These are phyloP conservation scores for Cartodere bifasciata DNA, from an alignment of 2,888 invertebrate genomes.

Conservation along the genomic window DNA sequence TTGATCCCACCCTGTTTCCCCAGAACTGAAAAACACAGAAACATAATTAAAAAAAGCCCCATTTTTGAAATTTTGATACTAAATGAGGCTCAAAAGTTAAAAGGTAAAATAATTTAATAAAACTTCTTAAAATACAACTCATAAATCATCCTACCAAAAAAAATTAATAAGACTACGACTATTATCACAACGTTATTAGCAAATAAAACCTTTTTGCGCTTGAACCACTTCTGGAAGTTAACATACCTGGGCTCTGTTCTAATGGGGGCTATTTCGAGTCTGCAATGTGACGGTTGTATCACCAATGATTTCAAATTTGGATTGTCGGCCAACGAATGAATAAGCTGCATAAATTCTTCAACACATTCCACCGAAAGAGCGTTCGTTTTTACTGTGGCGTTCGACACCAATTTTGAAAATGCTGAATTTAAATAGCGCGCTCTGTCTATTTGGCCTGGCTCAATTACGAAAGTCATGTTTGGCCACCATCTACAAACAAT, in stretches of 20 bases:
- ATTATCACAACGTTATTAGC: too few relatives aligned
- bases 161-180: too few relatives aligned
- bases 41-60: too few relatives aligned
- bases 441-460: conserved; percentile 24
- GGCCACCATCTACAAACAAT: conserved; percentile 31
- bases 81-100: too few relatives aligned
- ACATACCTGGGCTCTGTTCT: conserved; percentile 12
- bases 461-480: conserved; percentile 29
- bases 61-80: too few relatives aligned
- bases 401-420: conserved; percentile 28
- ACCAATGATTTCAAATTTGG: conserved; percentile 30
- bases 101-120: too few relatives aligned
- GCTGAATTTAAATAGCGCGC: conserved; percentile 27
- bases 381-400: conserved; percentile 29
- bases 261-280: conserved; percentile 23
- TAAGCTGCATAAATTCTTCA: conserved; percentile 29
- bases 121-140: too few relatives aligned
- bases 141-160: too few relatives aligned
- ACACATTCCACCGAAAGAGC: conserved; percentile 29
- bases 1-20: too few relatives aligned
- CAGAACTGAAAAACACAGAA: too few relatives aligned
- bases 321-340: conserved; percentile 29
- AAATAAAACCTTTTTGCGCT: too few relatives aligned
- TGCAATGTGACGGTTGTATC: conserved; percentile 33
- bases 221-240: too few relatives aligned